Base-by-base conservation (phyloP, 2,888 invertebrate genomes). In the Cephus runcator region DNA sequence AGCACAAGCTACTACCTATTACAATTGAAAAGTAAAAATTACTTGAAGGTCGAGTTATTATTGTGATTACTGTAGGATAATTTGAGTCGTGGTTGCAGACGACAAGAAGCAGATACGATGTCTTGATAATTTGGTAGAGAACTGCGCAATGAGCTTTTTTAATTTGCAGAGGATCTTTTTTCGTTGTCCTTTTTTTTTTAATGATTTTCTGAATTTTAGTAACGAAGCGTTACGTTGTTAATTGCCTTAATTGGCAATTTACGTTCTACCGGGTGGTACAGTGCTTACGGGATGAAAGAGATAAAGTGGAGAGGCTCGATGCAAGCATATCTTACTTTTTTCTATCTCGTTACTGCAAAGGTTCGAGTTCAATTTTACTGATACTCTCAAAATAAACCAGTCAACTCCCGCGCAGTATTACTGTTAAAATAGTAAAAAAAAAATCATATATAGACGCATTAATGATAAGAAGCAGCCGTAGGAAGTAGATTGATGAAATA, bases 231-330 rank as follows among this genome's bases (percentile, higher is more conserved):
- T 71, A 71, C 71, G 34, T 15, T 71, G 56, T 56, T 56, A 56
- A 56, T 56, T 56, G 56, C 56, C 56, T 23, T 9, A 0, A 56
- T 56, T 23, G 56, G 56, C 56, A 56, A 56, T 56, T 56, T 23
- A 56, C 56, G 23, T 56, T 56, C 56, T 56, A 56, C 56, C 23
- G 23, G 56, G 9, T 23, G 56, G 23, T 56, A 56, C 56, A 56
- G 35, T 34, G 33, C 6, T 74, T 33, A 74, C 15, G 35, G 74
- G 74, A 74, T n/a, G 35, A 34, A 12, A 74, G 74, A 34, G 23
- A 34, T 74, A n/a, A 74, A 74, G 74, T 74, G 35, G n/a, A 74
- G 74, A 74, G 74, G 74, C 23, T 74, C 36, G n/a, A 30, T 74
- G 34, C 74, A 74, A 74, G 74, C 74, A 15, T 35, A 4, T 15